Conservation (phyloP, 1,140 invertebrate genomes). For the Ericerus pela region DNA sequence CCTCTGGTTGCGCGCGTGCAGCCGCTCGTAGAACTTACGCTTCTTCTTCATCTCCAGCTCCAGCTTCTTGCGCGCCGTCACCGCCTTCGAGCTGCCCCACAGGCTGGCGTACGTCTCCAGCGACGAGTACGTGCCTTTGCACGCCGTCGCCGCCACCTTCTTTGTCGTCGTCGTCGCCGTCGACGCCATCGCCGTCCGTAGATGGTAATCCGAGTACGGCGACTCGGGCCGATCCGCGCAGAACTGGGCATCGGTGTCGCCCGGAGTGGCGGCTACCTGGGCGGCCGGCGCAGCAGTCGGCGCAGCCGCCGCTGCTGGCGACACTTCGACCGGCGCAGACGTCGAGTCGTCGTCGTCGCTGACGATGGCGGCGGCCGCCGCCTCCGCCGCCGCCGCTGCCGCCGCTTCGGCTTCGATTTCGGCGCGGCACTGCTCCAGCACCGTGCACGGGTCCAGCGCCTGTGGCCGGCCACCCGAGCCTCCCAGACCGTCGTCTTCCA, state of each 20-base stretch:
- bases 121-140: neutral
- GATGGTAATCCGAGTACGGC: neutral
- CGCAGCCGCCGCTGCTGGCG: neutral
- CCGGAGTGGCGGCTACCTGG: neutral
- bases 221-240: neutral
- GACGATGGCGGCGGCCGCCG: neutral
- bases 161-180: neutral
- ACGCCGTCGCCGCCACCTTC: neutral
- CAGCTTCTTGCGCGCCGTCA: neutral
- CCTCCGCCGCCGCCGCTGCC: neutral
- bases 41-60: conserved; percentile 1
- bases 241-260: neutral
- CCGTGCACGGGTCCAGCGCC: neutral
- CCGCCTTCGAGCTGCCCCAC: neutral
- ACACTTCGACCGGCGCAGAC: neutral
- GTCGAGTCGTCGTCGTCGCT: neutral
- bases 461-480: too few species aligned
- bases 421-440: neutral
- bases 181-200: neutral
- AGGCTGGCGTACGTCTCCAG: neutral
- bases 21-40: neutral
- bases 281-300: neutral
- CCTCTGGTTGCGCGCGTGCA: neutral
- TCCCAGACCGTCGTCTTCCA: neutral
- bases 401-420: neutral